Percentiles rank a stretch among this genome's conserved stretches.
phyloP scores from a whole-genome alignment of 2,888 invertebrate genomes.

The Hyposoter dolosus region DNA sequence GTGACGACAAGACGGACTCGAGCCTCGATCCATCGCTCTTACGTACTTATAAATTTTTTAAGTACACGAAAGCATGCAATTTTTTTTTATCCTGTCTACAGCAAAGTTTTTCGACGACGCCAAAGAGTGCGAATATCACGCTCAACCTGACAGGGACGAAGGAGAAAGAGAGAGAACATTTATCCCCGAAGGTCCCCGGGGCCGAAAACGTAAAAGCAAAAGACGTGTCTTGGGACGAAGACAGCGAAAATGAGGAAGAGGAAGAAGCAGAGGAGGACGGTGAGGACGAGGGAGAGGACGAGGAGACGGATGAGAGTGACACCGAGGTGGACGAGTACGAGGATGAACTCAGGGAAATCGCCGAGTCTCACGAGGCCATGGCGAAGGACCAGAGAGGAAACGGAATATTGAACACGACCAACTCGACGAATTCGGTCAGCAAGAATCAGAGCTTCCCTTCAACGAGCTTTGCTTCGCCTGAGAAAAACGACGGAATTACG shows the following conservation, averaged over 20 bases:
- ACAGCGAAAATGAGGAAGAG: conserved; percentile 54
- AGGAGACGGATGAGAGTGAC: conserved; percentile 64
- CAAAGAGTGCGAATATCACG: conserved; percentile 44
- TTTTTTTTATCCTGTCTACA: conserved; percentile 18
- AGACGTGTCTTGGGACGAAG: conserved; percentile 54
- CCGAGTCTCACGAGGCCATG: conserved; percentile 80
- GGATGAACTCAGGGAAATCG: conserved; percentile 77
- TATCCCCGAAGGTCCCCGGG: conserved; percentile 20
- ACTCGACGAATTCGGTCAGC: conserved; percentile 48
- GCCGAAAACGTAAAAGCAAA: conserved; percentile 50
- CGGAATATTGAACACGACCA: conserved; percentile 66
- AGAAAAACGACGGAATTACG: conserved; percentile 73
- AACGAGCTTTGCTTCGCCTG: conserved; percentile 76
- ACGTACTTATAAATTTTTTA: not conserved
- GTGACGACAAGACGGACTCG: not conserved
- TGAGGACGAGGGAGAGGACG: conserved; percentile 68
- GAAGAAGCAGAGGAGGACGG: conserved; percentile 66
- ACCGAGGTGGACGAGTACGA: conserved; percentile 76
- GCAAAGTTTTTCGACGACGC: conserved; percentile 53
- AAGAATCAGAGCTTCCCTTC: conserved; percentile 43
- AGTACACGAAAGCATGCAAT: conserved; percentile 22
- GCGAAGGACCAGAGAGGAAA: conserved; percentile 76
- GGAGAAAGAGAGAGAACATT: conserved; percentile 40
- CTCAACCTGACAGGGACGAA: conserved; percentile 38
- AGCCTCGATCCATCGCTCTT: not conserved